Conservation (phyloP, 2,888 invertebrate species). For the Sussaba pulchella region DNA sequence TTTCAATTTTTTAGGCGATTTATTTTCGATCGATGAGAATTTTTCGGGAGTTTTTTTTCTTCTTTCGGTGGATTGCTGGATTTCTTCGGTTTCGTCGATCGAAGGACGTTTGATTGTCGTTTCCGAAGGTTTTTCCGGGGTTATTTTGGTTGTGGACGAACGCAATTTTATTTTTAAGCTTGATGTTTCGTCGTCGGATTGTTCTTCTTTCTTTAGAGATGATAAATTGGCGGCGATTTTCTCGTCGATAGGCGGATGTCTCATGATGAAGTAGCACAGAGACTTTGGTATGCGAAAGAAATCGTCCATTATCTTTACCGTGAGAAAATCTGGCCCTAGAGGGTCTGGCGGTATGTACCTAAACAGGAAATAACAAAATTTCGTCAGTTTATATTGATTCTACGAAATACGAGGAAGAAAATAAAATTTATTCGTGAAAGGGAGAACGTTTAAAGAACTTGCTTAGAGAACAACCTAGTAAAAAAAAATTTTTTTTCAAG, state of each 20-base stretch:
- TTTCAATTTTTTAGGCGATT: neutral
- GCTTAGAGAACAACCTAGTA: no score
- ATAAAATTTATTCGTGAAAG: no score
- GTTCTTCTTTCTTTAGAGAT: neutral
- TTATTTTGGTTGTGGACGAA: neutral
- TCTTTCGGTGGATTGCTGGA: no score
- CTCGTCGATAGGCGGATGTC: conserved; percentile 32
- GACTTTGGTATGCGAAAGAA: conserved; percentile 63
- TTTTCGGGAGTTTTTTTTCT: neutral
- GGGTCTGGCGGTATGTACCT: conserved; percentile 63
- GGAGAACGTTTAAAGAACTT: no score
- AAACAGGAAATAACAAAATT: conserved; percentile 55
- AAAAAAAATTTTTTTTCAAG: no score
- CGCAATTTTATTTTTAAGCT: neutral
- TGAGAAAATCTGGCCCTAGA: conserved; percentile 62
- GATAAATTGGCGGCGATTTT: conserved; percentile 11
- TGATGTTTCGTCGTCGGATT: neutral
- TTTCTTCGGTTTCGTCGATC: neutral
- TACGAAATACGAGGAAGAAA: no score
- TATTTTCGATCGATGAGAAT: neutral
- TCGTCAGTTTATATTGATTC: no score
- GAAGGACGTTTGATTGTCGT: conserved; percentile 5
- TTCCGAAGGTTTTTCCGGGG: neutral
- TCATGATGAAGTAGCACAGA: conserved; percentile 62
- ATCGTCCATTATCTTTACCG: conserved; percentile 61